Percentiles rank a stretch among this genome's conserved stretches.
Conservation (phyloP, 2,888 invertebrate species). For the Tachina grossa region DNA sequence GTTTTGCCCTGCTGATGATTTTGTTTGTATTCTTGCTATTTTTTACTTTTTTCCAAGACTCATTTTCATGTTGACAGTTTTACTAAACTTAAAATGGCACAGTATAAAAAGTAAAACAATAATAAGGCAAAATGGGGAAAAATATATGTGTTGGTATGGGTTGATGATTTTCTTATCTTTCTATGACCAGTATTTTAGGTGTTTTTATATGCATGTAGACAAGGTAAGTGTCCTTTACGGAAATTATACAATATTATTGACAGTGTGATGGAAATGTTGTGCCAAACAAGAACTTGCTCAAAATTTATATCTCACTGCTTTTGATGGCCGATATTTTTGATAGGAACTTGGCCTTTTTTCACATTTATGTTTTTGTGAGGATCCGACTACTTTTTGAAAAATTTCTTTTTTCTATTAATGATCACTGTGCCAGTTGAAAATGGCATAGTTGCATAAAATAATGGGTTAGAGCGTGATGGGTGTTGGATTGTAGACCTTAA, state of each 20-base stretch:
- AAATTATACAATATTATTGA: conserved; percentile 52
- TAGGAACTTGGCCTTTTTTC: too few species aligned
- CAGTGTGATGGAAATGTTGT: conserved; percentile 19
- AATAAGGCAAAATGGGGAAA: conserved; percentile 30
- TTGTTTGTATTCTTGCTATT: background rate
- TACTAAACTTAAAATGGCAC: conserved; percentile 14
- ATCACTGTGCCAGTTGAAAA: too few species aligned
- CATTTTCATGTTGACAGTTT: conserved; percentile 65
- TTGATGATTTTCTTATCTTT: conserved; percentile 61
- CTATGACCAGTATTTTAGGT: conserved; percentile 61
- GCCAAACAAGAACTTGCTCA: too few species aligned
- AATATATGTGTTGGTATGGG: background rate
- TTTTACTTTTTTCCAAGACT: conserved; percentile 7
- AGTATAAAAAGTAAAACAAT: conserved; percentile 11
- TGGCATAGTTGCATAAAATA: too few species aligned
- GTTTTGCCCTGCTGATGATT: background rate
- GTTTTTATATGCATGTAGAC: conserved; percentile 53
- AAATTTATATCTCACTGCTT: too few species aligned
- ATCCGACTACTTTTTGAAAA: too few species aligned
- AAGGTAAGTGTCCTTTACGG: conserved; percentile 40
- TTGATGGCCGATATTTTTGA: too few species aligned
- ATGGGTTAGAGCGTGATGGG: too few species aligned
- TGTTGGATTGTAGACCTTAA: too few species aligned
- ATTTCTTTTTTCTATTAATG: too few species aligned
- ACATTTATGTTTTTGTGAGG: too few species aligned